These are phyloP conservation scores for Myzus persicae DNA, from an alignment of 1,140 invertebrate genomes.

Conservation along the genomic window DNA sequence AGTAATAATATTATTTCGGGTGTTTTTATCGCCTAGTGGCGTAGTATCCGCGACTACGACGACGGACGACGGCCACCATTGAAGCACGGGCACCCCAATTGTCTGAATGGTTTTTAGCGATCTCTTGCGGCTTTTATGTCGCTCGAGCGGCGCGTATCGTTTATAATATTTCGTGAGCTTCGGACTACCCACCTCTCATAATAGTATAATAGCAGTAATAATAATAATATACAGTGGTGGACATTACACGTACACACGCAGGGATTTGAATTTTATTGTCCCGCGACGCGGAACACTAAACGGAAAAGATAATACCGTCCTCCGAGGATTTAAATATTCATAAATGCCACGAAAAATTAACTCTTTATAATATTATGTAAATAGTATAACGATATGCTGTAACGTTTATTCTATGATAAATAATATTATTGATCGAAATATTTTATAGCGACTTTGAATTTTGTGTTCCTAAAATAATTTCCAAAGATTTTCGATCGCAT, in stretches of 20 bases:
- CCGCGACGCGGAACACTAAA: neutral
- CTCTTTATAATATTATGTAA: neutral
- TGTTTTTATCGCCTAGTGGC: neutral
- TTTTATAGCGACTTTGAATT: neutral
- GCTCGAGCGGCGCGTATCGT: neutral
- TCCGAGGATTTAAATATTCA: neutral
- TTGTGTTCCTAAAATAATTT: neutral
- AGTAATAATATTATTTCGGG: neutral
- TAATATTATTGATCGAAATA: neutral
- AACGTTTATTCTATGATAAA: neutral
- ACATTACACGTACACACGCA: neutral
- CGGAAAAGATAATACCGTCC: neutral
- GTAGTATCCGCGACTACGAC: neutral
- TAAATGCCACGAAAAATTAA: neutral
- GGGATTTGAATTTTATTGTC: constrained; percentile 3
- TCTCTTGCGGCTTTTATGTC: neutral
- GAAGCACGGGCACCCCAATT: neutral
- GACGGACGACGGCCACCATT: too few species aligned
- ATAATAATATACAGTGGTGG: neutral
- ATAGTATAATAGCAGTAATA: neutral
- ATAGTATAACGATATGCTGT: neutral
- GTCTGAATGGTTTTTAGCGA: constrained; percentile 8
- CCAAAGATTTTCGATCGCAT: neutral
- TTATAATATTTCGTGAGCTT: neutral
- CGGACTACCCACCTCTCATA: neutral